A percentile compares a stretch with the other conserved stretches of the same genome.
These are phyloP conservation scores for Dromius quadrimaculatus DNA, from an alignment of 2,888 invertebrate species.

Conservation along the genomic window DNA sequence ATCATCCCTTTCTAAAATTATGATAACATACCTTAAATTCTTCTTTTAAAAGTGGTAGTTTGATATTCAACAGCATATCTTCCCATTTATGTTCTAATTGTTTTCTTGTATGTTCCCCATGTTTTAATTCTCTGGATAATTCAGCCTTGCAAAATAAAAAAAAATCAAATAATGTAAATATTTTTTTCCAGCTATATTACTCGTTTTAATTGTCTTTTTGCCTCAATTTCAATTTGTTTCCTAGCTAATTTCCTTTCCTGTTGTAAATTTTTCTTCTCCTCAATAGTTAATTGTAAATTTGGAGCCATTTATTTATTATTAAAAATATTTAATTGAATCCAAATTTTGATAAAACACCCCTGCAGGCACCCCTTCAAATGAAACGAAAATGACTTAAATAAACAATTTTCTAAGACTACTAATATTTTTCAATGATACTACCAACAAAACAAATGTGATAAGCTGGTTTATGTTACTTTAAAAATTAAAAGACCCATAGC, in stretches of 20 bases:
- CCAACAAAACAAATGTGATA: not conserved
- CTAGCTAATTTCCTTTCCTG: constrained; percentile 18
- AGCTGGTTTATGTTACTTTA: too few species aligned
- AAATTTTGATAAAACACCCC: not conserved
- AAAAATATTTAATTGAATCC: too few species aligned
- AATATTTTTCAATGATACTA: not conserved
- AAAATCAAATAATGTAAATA: not conserved
- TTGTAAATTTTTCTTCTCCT: constrained; percentile 23
- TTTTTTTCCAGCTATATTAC: not conserved
- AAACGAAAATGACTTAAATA: not conserved
- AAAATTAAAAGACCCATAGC: too few species aligned
- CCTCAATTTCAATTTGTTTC: constrained; percentile 13
- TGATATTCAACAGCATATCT: constrained; percentile 11
- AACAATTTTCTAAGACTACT: not conserved
- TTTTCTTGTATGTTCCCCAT: constrained; percentile 6
- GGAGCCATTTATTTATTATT: not conserved
- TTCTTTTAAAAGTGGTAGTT: constrained; percentile 2
- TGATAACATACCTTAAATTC: constrained; percentile 23
- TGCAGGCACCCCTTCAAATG: too few species aligned
- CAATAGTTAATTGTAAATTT: constrained; percentile 20
- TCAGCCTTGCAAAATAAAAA: constrained; percentile 18
- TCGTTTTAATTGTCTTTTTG: constrained; percentile 19
- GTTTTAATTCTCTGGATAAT: constrained; percentile 39
- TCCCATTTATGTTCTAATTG: constrained; percentile 24
- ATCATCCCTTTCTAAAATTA: not conserved